phyloP scores from a whole-genome alignment of 2,797 vertebrate genomes.

The Xenopus petersii region DNA sequence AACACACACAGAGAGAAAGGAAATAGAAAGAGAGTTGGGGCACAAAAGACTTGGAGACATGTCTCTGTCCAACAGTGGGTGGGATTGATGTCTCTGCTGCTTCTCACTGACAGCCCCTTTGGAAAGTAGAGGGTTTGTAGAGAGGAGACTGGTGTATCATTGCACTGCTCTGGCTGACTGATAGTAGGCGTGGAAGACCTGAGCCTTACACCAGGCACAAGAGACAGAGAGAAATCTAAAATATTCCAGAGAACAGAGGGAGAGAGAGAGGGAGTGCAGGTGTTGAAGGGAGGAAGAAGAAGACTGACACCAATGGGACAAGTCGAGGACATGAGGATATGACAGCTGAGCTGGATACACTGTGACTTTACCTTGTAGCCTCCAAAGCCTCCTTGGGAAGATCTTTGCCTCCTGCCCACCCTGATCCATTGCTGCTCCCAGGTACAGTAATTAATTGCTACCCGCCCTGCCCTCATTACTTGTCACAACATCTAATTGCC shows the following conservation, averaged over 20 bases:
- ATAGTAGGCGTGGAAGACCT: slow-evolving; percentile 52
- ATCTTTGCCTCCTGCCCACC: not conserved
- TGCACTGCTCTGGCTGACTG: slow-evolving; percentile 42
- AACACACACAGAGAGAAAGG: not conserved
- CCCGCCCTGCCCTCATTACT: not conserved
- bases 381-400: not conserved
- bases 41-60: slow-evolving; percentile 2
- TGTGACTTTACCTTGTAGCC: not conserved
- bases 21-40: not conserved
- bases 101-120: slow-evolving; percentile 22
- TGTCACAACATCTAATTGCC: slow-evolving; percentile 31
- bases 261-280: slow-evolving; percentile 5
- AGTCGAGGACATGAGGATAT: not conserved
- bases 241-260: slow-evolving; percentile 14
- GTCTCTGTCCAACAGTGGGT: slow-evolving; percentile 24
- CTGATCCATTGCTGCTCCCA: not conserved
- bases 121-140: slow-evolving; percentile 3
- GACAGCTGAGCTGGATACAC: slow-evolving; percentile 15
- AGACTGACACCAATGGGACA: slow-evolving; percentile 32
- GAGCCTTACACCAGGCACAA: slow-evolving; percentile 7
- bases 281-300: not conserved
- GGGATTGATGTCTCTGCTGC: slow-evolving; percentile 9
- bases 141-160: slow-evolving; percentile 20
- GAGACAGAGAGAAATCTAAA: not conserved
- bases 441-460: slow-evolving; percentile 16